These are phyloP conservation scores for Pachyrhynchus sulphureomaculatus DNA, from an alignment of 1,140 invertebrate species.

Conservation along the genomic window DNA sequence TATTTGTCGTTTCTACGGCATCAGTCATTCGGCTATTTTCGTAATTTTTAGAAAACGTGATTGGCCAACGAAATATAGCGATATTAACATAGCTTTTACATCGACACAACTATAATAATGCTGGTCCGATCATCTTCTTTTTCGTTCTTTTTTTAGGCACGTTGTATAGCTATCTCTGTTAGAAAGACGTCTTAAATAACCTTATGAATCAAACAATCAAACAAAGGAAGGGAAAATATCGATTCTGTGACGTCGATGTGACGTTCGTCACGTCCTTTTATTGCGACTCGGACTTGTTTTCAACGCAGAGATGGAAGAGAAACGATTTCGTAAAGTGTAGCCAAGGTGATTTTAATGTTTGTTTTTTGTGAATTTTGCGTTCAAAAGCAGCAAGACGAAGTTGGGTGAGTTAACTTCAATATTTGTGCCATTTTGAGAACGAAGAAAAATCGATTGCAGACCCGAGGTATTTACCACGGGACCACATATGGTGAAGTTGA, in stretches of 20 bases:
- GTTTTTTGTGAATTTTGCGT: constrained; percentile 35
- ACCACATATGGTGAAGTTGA: constrained; percentile 38
- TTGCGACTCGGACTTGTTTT: neutral
- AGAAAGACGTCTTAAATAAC: too few relatives aligned
- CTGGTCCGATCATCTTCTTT: too few relatives aligned
- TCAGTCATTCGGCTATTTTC: too few relatives aligned
- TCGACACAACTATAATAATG: too few relatives aligned
- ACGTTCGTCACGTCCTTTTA: constrained; percentile 4
- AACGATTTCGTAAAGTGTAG: constrained; percentile 3
- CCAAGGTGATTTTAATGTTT: constrained; percentile 18
- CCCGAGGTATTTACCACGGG: neutral
- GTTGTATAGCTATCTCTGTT: too few relatives aligned
- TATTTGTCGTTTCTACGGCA: too few relatives aligned
- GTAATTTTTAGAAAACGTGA: too few relatives aligned
- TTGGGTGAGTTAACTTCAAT: constrained; percentile 25
- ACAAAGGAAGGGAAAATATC: too few relatives aligned
- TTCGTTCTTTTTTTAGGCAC: too few relatives aligned
- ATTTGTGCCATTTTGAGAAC: constrained; percentile 28
- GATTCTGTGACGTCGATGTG: neutral
- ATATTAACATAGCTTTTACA: too few relatives aligned
- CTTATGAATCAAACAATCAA: too few relatives aligned
- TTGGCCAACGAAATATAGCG: too few relatives aligned
- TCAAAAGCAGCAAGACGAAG: constrained; percentile 30
- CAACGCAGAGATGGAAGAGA: constrained; percentile 1
- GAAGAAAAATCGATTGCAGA: neutral